Base-by-base conservation (phyloP, 2,113 vertebrate genomes). In the Spermophilus dauricus region DNA sequence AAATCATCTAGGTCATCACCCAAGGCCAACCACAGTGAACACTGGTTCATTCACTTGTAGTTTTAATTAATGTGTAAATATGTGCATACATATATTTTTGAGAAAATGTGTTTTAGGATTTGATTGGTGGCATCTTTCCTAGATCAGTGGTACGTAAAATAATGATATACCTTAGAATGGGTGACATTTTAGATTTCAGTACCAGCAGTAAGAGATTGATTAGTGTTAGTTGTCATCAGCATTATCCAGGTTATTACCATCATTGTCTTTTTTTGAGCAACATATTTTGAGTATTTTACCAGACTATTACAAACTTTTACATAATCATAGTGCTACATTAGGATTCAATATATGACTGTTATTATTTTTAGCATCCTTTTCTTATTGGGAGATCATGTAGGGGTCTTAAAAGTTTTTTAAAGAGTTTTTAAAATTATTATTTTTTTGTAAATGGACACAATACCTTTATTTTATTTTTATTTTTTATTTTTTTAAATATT, bases 11-110 rank as follows among this genome's bases (percentile, higher is more conserved):
- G 61, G 67, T 80, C 90, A 51, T 93, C 9, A 78, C 42, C 61
- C 42, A 20, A 14, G 8, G 20, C 6, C 58, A 84, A 70, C 39
- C 37, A 72, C 28, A 76, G 28, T 53, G 17, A 67, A 67, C 48
- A 80, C 75, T 93, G 73, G 42, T 70, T 1, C 48, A 37, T 78
- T 96, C 88, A 61, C 18, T 95, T 95, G 34, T 89, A 6, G 16
- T 76, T 92, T 95, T 70, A 63, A 92, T 76, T 77, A 82, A 81
- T 81, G 24, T 87, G 3, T 86, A 85, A 63, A 17, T 85, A 17
- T 48, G 26, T 32, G 67, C 18, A 53, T 75, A 17, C 14, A 53
- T 53, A 53, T 53, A 53, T 53, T 53, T 53, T 53, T 53, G 3
- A 53, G 53, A 95, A 13, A 82, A 48, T 91, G 76, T 3, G 22